Percentiles rank a stretch among this genome's conserved stretches.
These are phyloP conservation scores for Paracanthobrama guichenoti DNA, from an alignment of 2,113 vertebrate species.

Conservation along the genomic window DNA sequence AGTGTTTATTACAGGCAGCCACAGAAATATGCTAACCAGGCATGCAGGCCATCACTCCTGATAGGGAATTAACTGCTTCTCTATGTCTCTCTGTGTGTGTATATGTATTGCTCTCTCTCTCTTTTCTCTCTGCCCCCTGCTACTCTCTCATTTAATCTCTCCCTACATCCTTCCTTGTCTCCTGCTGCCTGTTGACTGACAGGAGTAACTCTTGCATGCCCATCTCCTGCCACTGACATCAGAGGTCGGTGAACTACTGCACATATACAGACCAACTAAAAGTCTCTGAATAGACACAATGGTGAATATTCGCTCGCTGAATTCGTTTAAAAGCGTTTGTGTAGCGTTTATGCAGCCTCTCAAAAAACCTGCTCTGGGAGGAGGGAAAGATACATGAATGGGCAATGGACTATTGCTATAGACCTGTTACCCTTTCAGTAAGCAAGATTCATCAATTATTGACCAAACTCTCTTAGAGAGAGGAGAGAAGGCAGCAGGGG, in stretches of 20 bases:
- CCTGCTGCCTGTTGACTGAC: slow-evolving; percentile 71
- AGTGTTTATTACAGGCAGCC: slow-evolving; percentile 58
- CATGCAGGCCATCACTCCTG: slow-evolving; percentile 77
- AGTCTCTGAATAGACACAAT: not conserved
- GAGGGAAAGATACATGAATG: slow-evolving; percentile 25
- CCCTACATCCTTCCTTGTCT: slow-evolving; percentile 68
- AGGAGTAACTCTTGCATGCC: slow-evolving; percentile 70
- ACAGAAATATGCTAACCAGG: slow-evolving; percentile 56
- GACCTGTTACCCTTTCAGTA: slow-evolving; percentile 57
- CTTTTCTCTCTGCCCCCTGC: slow-evolving; percentile 69
- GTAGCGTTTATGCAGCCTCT: not conserved
- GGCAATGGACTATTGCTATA: slow-evolving; percentile 41
- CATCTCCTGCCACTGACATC: slow-evolving; percentile 38
- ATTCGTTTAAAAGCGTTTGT: slow-evolving; percentile 10
- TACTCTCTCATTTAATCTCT: slow-evolving; percentile 77
- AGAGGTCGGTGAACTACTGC: not conserved
- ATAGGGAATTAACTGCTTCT: slow-evolving; percentile 69
- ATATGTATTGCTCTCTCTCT: slow-evolving; percentile 60
- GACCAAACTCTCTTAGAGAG: slow-evolving; percentile 47
- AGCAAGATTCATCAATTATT: slow-evolving; percentile 53
- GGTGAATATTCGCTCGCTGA: slow-evolving; percentile 13
- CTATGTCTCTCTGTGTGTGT: slow-evolving; percentile 49
- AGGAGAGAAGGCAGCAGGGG: slow-evolving; percentile 57
- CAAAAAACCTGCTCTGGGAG: slow-evolving; percentile 13
- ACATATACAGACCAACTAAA: not conserved